Percentiles rank a stretch among this genome's conserved stretches.
phyloP scores from a whole-genome alignment of 30 jellyfish, hydroid and myxozoan species.

The Cassiopea andromeda region DNA sequence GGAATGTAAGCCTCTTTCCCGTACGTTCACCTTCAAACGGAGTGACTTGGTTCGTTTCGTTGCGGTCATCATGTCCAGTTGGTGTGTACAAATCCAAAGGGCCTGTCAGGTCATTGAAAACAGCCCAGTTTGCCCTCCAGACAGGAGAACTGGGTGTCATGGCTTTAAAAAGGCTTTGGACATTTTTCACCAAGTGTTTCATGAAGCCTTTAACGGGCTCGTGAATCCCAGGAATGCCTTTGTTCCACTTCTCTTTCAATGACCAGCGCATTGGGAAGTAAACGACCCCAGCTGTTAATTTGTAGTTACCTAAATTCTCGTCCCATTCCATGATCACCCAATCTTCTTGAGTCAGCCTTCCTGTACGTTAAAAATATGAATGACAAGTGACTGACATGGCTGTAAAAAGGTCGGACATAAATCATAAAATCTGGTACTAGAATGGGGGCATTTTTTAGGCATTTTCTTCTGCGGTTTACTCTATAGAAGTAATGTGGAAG shows the following conservation, averaged over 20 bases:
- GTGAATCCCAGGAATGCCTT: constrained; percentile 80
- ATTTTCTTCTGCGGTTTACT: too few relatives aligned
- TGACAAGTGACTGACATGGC: too few relatives aligned
- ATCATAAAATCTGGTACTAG: too few relatives aligned
- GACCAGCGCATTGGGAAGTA: constrained; percentile 97
- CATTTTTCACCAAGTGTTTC: constrained; percentile 67
- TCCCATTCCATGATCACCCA: constrained; percentile 87
- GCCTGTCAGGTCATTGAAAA: constrained; percentile 70
- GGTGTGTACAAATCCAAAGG: constrained; percentile 82
- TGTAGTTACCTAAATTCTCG: constrained; percentile 63
- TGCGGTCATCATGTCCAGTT: constrained; percentile 64
- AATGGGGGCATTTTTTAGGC: too few relatives aligned
- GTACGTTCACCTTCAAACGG: constrained; percentile 75
- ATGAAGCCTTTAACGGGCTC: constrained; percentile 80
- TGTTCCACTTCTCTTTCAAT: constrained; percentile 73
- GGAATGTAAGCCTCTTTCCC: constrained; percentile 71
- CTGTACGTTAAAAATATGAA: constrained; percentile 3
- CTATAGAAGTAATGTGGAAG: too few relatives aligned
- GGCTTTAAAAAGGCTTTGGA: constrained; percentile 61
- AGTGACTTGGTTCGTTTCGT: constrained; percentile 56
- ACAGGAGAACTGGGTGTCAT: constrained; percentile 80
- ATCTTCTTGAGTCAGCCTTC: constrained; percentile 84
- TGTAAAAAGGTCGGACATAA: too few relatives aligned
- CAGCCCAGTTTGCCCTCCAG: constrained; percentile 95
- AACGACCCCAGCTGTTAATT: constrained; percentile 79